A percentile compares a stretch with the other conserved stretches of the same genome.
Evolutionary conservation across 2,888 invertebrate species (phyloP).

Genomic region (Galerucella pusilla): DNA sequence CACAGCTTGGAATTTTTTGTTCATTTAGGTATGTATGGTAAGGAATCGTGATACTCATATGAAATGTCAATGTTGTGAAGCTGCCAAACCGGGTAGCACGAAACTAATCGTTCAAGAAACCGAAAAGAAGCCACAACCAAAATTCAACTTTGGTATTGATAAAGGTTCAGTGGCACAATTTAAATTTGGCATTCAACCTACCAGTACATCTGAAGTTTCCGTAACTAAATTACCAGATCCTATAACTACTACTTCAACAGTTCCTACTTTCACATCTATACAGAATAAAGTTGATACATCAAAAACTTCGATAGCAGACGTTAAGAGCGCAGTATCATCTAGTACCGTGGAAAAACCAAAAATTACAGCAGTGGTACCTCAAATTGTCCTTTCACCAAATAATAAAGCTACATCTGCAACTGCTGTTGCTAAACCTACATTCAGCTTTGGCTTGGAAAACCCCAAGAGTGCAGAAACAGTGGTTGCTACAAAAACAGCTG

Average conservation of each 20-base stretch:
- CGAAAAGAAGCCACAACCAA: constrained; percentile 51
- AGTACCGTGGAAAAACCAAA: not conserved
- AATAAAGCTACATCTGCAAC: not conserved
- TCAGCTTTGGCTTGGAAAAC: constrained; percentile 46
- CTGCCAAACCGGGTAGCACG: constrained; percentile 65
- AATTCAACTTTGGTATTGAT: constrained; percentile 68
- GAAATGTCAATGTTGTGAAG: constrained; percentile 72
- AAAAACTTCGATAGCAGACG: not conserved
- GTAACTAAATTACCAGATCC: constrained; percentile 13
- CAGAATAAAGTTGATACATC: not conserved
- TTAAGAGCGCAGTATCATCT: not conserved
- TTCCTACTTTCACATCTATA: constrained; percentile 5
- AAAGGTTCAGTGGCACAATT: constrained; percentile 61
- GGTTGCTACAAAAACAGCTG: not conserved
- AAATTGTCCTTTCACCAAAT: not conserved
- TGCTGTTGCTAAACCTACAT: constrained; percentile 32
- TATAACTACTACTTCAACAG: not conserved
- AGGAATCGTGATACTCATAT: constrained; percentile 62
- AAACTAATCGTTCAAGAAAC: constrained; percentile 38
- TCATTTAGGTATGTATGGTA: constrained; percentile 68
- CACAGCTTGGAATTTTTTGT: not conserved
- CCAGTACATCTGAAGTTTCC: not conserved
- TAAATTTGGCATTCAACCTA: constrained; percentile 60
- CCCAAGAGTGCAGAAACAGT: constrained; percentile 44
- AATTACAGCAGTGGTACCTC: not conserved